A percentile compares a stretch with the other conserved stretches of the same genome.
Evolutionary conservation across 2,113 vertebrate species (phyloP).

Genomic region (Onychostoma macrolepis): DNA sequence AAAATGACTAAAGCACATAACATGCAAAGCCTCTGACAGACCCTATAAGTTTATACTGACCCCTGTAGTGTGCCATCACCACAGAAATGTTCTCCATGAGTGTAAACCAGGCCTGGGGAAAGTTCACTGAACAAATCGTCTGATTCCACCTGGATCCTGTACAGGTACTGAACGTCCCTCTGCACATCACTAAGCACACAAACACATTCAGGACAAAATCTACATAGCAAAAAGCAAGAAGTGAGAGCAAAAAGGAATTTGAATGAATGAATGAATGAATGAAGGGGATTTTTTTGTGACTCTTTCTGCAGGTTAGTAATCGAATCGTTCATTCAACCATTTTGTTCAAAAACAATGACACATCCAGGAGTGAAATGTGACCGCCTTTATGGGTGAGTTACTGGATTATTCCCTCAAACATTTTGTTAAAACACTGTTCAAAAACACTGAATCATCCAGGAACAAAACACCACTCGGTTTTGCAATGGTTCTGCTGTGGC

Average conservation of each 20-base stretch:
- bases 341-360: not conserved
- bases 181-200: constrained; percentile 79
- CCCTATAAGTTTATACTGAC: constrained; percentile 65
- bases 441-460: not conserved
- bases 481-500: not conserved
- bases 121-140: constrained; percentile 79
- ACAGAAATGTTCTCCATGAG: constrained; percentile 84
- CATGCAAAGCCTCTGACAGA: not conserved
- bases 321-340: not conserved
- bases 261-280: not conserved
- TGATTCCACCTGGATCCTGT: constrained; percentile 84
- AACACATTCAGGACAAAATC: not conserved
- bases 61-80: constrained; percentile 83
- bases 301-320: not conserved
- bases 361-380: not conserved
- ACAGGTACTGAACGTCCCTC: constrained; percentile 80
- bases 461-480: not conserved
- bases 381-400: not conserved
- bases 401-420: not conserved
- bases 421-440: not conserved
- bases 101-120: constrained; percentile 82
- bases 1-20: constrained; percentile 5
- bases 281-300: not conserved
- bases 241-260: too few species aligned
- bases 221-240: not conserved